A percentile compares a stretch with the other conserved stretches of the same genome.
These are phyloP conservation scores for Micrasema minimum DNA, from an alignment of 1,140 invertebrate species.

Conservation along the genomic window DNA sequence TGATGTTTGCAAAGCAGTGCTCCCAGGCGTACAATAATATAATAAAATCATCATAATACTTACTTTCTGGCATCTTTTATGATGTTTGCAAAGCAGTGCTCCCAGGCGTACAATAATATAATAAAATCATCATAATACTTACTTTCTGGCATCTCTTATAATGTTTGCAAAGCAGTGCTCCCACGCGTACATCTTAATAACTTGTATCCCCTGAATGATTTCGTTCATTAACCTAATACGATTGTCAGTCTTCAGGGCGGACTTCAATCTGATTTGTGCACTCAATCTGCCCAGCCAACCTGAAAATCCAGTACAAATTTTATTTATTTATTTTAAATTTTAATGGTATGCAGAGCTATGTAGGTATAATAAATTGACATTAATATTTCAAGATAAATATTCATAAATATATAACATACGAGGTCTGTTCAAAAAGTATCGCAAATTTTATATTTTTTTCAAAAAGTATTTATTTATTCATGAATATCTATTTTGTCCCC, in stretches of 20 bases:
- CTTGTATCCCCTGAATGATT: slow-evolving; percentile 81
- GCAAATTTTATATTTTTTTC: no score
- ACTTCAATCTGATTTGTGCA: slow-evolving; percentile 67
- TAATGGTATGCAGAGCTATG: slow-evolving; percentile 83
- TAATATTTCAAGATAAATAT: no score
- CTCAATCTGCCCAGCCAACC: slow-evolving; percentile 78
- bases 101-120: slow-evolving; percentile 95
- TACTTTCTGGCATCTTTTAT: slow-evolving; percentile 67
- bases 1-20: slow-evolving; percentile 79
- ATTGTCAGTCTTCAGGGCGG: slow-evolving; percentile 77
- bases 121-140: no score
- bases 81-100: slow-evolving; percentile 81
- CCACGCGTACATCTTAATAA: slow-evolving; percentile 94
- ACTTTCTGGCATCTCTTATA: slow-evolving; percentile 67
- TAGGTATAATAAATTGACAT: no score
- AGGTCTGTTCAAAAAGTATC: no score
- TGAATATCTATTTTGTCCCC: no score
- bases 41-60: no score
- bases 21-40: no score
- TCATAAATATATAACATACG: no score
- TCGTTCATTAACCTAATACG: slow-evolving; percentile 88
- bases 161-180: slow-evolving; percentile 83
- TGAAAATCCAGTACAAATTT: slow-evolving; percentile 55
- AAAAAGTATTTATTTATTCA: no score
- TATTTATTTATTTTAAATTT: slow-evolving; percentile 69